phyloP scores from a whole-genome alignment of 2,113 vertebrate species.

The Crotalus helleri region DNA sequence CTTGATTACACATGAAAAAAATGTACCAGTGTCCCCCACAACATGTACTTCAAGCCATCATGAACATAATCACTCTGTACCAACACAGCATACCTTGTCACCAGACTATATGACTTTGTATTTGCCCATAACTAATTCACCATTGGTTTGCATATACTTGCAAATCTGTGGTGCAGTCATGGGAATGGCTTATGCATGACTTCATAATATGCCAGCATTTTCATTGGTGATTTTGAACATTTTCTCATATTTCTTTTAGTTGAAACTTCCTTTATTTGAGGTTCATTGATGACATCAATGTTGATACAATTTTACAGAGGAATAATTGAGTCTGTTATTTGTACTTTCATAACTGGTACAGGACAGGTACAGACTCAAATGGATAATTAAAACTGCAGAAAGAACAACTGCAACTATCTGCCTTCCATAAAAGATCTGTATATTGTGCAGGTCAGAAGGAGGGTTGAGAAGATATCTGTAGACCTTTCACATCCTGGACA shows the following conservation, averaged over 20 bases:
- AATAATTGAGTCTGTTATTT: too few relatives aligned
- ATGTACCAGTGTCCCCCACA: background rate
- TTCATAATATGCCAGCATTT: background rate
- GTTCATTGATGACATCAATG: background rate
- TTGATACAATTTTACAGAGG: too few relatives aligned
- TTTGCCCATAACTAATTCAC: background rate
- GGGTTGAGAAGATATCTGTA: background rate
- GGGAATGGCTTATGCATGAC: background rate
- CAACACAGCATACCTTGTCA: too few relatives aligned
- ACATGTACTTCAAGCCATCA: background rate
- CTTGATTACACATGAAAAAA: background rate
- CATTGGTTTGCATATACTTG: background rate
- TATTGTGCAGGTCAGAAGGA: background rate
- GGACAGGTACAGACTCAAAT: background rate
- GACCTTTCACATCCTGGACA: background rate
- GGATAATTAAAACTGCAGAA: too few relatives aligned
- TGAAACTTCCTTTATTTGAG: background rate
- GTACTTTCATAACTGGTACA: background rate
- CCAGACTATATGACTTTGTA: background rate
- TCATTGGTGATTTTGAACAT: background rate
- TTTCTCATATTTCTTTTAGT: background rate
- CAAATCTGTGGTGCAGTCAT: background rate
- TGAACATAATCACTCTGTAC: background rate
- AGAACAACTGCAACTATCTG: background rate
- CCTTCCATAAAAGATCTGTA: background rate